Evolutionary conservation across 2,113 vertebrate genomes (phyloP), one percentile per base, ranked within the genome.

Genomic region (Burhinus oedicnemus): DNA sequence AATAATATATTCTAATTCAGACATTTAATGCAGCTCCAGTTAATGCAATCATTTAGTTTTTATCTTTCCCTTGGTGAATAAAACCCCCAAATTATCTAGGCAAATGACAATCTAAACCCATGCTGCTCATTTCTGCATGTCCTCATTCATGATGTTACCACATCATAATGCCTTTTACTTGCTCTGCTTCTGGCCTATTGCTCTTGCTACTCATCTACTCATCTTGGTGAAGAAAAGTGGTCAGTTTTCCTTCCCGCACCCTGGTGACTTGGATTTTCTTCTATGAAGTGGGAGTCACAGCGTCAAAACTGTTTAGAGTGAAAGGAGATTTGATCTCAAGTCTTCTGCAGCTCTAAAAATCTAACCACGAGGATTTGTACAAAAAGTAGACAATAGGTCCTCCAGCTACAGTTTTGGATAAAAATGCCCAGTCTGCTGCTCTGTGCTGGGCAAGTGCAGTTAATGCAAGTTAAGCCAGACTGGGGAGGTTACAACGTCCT

Each of bases 1-100:
- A 95, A 83, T 82, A 91, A 89, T 74, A 55, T 51, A 68, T 90
- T 69, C 62, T 92, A 93, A 95, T 87, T 81, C 80, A 96, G 85
- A 68, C 25, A 78, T 85, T 83, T 92, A 89, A 87, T 95, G 61
- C 30, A 79, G 61, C 45, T 87, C 23, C 47, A 91, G 44, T 88
- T 96, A 96, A 91, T 93, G 79, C 5, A 70, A 45, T 68, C 4
- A n/a, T 44, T 89, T 55, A 40, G 54, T 12, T 92, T 93, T 90
- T 95, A 3, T 69, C 57, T 95, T 94, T 93, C 20, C 22, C 7
- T 85, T 23, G 23, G 19, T 94, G 83, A 94, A 82, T 85, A 91
- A 52, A 89, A 9, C 18, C 45, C 34, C 1, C 2, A 15, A 27
- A 30, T 79, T 91, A 57, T 54, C 40, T 32, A 57, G 44, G 52